Evolutionary conservation across 2,113 vertebrate species (phyloP).

Genomic region (Pongo pygmaeus): DNA sequence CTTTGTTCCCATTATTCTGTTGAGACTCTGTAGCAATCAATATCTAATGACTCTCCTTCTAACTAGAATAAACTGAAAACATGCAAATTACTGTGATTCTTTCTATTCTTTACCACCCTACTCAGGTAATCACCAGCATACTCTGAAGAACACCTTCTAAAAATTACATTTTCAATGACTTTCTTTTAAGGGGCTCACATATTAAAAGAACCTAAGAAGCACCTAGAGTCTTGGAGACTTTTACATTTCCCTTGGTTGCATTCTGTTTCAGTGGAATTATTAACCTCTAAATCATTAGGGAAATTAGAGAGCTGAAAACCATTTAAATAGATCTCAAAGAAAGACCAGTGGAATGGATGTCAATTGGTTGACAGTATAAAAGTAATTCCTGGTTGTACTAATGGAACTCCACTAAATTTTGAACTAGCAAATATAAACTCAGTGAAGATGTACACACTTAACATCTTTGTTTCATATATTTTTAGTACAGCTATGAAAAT

Average conservation of each 20-base stretch:
- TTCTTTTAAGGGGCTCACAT: conserved; percentile 26
- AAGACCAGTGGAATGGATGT: neutral
- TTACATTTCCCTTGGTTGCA: neutral
- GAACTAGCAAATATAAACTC: conserved; percentile 42
- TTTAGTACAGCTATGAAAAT: conserved; percentile 42
- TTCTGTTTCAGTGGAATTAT: conserved; percentile 19
- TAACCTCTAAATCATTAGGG: conserved; percentile 37
- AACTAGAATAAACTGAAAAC: neutral
- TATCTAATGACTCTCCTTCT: conserved; percentile 17
- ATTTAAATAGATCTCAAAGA: conserved; percentile 30
- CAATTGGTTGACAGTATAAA: conserved; percentile 6
- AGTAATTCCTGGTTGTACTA: conserved; percentile 2
- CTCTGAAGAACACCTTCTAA: neutral
- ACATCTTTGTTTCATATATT: conserved; percentile 31
- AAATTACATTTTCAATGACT: conserved; percentile 21
- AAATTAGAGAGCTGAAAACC: conserved; percentile 8
- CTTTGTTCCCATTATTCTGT: conserved; percentile 1
- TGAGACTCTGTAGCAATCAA: neutral
- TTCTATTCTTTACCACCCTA: neutral
- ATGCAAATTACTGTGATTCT: conserved; percentile 6
- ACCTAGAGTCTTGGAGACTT: neutral
- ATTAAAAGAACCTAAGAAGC: neutral
- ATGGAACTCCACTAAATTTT: conserved; percentile 12
- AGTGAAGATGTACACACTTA: conserved; percentile 18
- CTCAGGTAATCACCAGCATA: neutral